phyloP scores from a whole-genome alignment of 1,140 invertebrate species.

The Lasioglossum baleicum region DNA sequence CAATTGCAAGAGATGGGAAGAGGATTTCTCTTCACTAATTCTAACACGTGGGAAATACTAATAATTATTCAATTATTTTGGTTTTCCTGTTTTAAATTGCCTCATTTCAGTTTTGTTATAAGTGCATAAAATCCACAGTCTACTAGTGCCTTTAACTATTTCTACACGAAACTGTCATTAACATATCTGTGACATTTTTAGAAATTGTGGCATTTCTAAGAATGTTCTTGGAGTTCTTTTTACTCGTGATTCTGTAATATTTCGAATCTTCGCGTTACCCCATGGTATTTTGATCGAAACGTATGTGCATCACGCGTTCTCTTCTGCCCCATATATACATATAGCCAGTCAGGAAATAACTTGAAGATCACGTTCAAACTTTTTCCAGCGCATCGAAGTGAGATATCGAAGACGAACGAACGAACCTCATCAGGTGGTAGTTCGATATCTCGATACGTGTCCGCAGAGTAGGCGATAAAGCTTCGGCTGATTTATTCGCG shows the following conservation, averaged over 20 bases:
- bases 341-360: constrained; percentile 6
- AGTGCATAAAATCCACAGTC: too few species aligned
- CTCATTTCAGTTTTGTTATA: too few species aligned
- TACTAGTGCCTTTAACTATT: too few species aligned
- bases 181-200: too few species aligned
- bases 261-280: neutral
- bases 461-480: neutral
- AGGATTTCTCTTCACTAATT: too few species aligned
- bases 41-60: too few species aligned
- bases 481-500: constrained; percentile 22
- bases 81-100: too few species aligned
- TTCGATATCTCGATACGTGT: constrained; percentile 5
- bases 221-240: neutral
- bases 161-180: too few species aligned
- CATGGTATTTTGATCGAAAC: neutral
- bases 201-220: too few species aligned
- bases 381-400: neutral
- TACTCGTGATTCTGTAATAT: neutral
- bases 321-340: neutral
- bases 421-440: neutral
- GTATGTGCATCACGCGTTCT: neutral
- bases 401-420: constrained; percentile 20
- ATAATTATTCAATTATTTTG: too few species aligned
- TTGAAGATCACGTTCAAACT: neutral
- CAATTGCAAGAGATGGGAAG: too few species aligned